Evolutionary conservation across 2,888 invertebrate species (phyloP).

Genomic region (Himalopsyche tibetana): DNA sequence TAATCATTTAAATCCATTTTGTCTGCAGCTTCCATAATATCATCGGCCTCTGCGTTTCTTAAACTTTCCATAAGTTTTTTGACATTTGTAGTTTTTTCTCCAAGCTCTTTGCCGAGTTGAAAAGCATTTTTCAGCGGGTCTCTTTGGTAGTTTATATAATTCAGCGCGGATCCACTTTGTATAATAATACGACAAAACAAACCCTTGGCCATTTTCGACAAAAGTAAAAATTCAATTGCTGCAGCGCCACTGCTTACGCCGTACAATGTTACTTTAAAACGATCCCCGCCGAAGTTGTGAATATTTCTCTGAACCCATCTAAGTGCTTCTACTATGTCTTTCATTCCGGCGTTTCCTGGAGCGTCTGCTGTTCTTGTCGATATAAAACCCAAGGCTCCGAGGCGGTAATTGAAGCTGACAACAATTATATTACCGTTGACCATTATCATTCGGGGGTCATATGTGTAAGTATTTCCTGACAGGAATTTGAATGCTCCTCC

Average conservation of each 20-base stretch:
- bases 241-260: constrained; percentile 74
- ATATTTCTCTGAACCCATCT: constrained; percentile 73
- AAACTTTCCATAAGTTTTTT: constrained; percentile 70
- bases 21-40: constrained; percentile 66
- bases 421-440: constrained; percentile 72
- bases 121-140: constrained; percentile 68
- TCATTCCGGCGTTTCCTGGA: constrained; percentile 74
- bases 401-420: constrained; percentile 73
- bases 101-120: constrained; percentile 74
- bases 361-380: constrained; percentile 70
- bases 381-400: constrained; percentile 73
- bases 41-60: constrained; percentile 69
- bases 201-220: constrained; percentile 70
- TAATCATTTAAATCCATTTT: constrained; percentile 66
- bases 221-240: constrained; percentile 70
- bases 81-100: constrained; percentile 70
- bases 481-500: constrained; percentile 73
- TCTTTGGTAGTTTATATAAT: constrained; percentile 70
- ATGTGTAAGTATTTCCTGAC: constrained; percentile 71
- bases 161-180: constrained; percentile 70
- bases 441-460: constrained; percentile 71
- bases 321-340: constrained; percentile 73
- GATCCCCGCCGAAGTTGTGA: constrained; percentile 72
- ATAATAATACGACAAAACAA: constrained; percentile 73
- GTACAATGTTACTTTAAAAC: constrained; percentile 71